These are phyloP conservation scores for Diadophis punctatus DNA, from an alignment of 2,113 vertebrate species.

Conservation along the genomic window DNA sequence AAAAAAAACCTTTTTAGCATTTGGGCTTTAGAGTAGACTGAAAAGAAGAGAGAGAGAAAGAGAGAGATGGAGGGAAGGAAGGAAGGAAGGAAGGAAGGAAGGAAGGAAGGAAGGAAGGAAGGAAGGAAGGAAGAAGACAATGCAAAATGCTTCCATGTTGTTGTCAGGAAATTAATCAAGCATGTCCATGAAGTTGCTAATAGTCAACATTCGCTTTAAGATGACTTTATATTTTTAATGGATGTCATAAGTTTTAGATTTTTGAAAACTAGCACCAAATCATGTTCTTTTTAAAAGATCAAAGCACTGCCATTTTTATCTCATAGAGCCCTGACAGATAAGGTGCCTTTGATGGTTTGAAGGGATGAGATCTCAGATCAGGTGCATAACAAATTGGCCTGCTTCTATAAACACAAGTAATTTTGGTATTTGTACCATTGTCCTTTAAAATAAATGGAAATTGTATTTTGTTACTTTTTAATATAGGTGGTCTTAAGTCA, in stretches of 20 bases:
- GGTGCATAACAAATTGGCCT: constrained; percentile 66
- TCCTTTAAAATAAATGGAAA: constrained; percentile 60
- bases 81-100: no score
- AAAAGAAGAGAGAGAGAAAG: not conserved
- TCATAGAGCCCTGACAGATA: constrained; percentile 61
- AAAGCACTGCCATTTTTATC: constrained; percentile 61
- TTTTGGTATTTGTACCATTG: constrained; percentile 85
- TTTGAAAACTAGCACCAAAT: constrained; percentile 24
- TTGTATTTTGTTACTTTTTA: constrained; percentile 65
- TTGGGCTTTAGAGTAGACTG: not conserved
- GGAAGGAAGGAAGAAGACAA: not conserved
- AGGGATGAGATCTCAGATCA: constrained; percentile 74
- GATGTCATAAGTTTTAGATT: not conserved
- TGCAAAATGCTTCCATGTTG: not conserved
- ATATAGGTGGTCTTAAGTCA: constrained; percentile 79
- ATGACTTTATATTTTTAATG: not conserved
- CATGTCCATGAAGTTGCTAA: not conserved
- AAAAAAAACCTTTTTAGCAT: not conserved
- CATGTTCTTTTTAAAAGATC: constrained; percentile 54
- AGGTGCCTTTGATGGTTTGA: constrained; percentile 71
- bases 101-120: not conserved
- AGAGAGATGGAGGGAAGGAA: no score
- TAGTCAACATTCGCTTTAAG: not conserved
- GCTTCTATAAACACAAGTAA: constrained; percentile 75
- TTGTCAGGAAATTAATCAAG: not conserved